Conservation (phyloP, 2,888 invertebrate species). For the Germaria angustata region DNA sequence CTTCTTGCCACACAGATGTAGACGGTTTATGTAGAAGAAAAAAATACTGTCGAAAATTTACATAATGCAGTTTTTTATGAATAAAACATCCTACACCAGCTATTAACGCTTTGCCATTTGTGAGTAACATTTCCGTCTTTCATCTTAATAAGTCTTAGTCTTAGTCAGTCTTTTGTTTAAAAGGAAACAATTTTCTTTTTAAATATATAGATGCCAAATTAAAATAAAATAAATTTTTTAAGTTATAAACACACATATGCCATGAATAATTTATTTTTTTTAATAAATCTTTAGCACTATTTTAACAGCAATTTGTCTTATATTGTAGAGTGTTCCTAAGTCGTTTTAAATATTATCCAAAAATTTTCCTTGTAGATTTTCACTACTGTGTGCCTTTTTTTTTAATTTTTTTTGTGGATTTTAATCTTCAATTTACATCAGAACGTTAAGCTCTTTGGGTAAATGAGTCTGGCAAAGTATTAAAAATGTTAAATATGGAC, state of each 20-base stretch:
- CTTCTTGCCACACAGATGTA: neutral
- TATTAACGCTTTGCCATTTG: neutral
- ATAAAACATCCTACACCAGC: neutral
- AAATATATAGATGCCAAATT: too few relatives aligned
- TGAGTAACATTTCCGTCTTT: too few relatives aligned
- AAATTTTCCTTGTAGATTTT: neutral
- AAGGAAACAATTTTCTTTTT: too few relatives aligned
- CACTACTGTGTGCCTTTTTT: neutral
- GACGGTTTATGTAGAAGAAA: neutral
- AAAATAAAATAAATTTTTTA: too few relatives aligned
- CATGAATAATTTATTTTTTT: too few relatives aligned
- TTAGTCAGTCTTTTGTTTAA: too few relatives aligned
- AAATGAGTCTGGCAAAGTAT: conserved; percentile 9
- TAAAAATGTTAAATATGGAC: neutral
- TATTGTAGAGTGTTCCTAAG: neutral
- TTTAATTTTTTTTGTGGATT: neutral
- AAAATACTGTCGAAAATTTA: neutral
- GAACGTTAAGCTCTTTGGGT: neutral
- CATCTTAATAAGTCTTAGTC: too few relatives aligned
- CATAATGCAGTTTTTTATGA: conserved; percentile 3
- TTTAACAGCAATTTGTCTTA: too few relatives aligned
- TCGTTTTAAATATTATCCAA: neutral
- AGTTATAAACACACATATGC: too few relatives aligned
- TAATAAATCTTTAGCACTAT: too few relatives aligned
- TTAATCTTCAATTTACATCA: neutral